phyloP scores from a whole-genome alignment of 2,888 invertebrate species.

The Hecatera dysodea region DNA sequence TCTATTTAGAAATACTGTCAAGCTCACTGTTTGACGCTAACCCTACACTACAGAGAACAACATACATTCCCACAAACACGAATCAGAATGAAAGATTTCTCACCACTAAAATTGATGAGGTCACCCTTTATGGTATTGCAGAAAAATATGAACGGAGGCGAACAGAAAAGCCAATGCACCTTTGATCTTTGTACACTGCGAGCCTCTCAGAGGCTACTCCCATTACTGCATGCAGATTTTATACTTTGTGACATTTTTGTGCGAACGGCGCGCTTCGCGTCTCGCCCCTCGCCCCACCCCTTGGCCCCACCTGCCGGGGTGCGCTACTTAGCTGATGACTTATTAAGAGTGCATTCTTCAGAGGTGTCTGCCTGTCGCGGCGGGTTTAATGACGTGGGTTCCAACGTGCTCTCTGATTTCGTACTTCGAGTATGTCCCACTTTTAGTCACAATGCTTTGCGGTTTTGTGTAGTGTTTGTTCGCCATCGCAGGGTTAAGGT shows the following conservation, averaged over 20 bases:
- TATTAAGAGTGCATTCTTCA: slow-evolving; percentile 90
- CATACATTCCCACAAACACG: not conserved
- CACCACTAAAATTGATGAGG: slow-evolving; percentile 37
- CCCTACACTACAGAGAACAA: not conserved
- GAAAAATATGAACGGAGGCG: slow-evolving; percentile 66
- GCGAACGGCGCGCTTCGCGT: slow-evolving; percentile 77
- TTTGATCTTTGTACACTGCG: slow-evolving; percentile 83
- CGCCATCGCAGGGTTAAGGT: slow-evolving; percentile 19
- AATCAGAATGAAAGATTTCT: not conserved
- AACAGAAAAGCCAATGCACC: slow-evolving; percentile 78
- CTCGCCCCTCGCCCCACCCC: slow-evolving; percentile 44
- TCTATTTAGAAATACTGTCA: not conserved
- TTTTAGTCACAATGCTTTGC: slow-evolving; percentile 76
- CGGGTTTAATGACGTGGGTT: slow-evolving; percentile 88
- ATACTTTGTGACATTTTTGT: slow-evolving; percentile 90
- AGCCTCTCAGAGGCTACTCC: slow-evolving; percentile 86
- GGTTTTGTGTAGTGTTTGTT: slow-evolving; percentile 62
- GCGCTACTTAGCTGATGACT: slow-evolving; percentile 91
- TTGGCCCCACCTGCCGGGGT: slow-evolving; percentile 50
- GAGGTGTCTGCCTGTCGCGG: slow-evolving; percentile 89
- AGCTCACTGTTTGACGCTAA: not conserved
- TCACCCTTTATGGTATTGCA: slow-evolving; percentile 61
- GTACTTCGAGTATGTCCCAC: slow-evolving; percentile 84
- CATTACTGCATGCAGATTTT: slow-evolving; percentile 89
- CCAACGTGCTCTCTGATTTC: slow-evolving; percentile 73